Percentiles rank a stretch among this genome's conserved stretches.
Evolutionary conservation across 2,888 invertebrate genomes (phyloP).

Genomic region (Melipona bicolor): DNA sequence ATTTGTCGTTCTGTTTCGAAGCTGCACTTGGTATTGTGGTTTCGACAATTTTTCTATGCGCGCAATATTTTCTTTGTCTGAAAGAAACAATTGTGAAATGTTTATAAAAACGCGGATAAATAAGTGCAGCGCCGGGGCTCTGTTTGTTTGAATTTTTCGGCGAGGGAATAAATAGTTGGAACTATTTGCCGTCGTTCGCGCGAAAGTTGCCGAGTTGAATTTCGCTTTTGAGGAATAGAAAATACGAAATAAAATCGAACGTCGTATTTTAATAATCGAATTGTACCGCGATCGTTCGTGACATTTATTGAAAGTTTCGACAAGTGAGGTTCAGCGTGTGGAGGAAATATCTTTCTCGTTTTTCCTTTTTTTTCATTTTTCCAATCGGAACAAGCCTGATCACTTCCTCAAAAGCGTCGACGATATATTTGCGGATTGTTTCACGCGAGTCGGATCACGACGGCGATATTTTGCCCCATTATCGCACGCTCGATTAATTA

Average conservation of each 20-base stretch:
- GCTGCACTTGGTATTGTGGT: background rate
- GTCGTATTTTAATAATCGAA: too few relatives aligned
- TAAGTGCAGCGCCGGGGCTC: background rate
- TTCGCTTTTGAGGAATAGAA: too few relatives aligned
- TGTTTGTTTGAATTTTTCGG: too few relatives aligned
- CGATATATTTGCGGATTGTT: background rate
- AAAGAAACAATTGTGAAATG: background rate
- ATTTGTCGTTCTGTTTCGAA: background rate
- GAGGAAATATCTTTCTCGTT: too few relatives aligned
- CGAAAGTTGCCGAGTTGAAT: too few relatives aligned
- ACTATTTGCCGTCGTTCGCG: too few relatives aligned
- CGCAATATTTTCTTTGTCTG: background rate
- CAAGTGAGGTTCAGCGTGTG: too few relatives aligned
- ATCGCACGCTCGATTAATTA: constrained; percentile 60
- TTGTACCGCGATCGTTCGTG: too few relatives aligned
- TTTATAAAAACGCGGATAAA: background rate
- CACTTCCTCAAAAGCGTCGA: background rate
- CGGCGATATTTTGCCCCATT: background rate
- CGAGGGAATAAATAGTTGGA: too few relatives aligned
- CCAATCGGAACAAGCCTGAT: background rate
- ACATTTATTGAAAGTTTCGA: too few relatives aligned
- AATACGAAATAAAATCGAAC: too few relatives aligned
- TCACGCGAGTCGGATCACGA: background rate
- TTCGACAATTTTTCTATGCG: background rate
- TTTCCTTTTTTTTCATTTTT: background rate